These are phyloP conservation scores for Adelges cooleyi DNA, from an alignment of 1,140 invertebrate genomes.

Conservation along the genomic window DNA sequence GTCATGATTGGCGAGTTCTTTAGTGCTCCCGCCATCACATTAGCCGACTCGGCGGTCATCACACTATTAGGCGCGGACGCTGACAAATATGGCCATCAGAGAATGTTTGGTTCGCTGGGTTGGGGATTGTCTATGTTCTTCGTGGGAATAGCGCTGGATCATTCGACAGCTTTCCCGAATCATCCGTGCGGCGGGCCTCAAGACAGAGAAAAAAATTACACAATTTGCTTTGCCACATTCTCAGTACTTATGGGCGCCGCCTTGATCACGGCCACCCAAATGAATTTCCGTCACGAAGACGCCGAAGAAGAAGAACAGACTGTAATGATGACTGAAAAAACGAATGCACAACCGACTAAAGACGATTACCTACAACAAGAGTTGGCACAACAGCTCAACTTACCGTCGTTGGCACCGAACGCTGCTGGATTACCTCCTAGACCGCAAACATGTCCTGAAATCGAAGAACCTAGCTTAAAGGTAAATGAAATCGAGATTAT, in stretches of 20 bases:
- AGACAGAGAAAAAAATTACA: constrained; percentile 90
- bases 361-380: constrained; percentile 70
- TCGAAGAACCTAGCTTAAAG: background rate
- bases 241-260: constrained; percentile 93
- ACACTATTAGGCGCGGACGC: constrained; percentile 83
- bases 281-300: constrained; percentile 65
- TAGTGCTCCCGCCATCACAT: constrained; percentile 87
- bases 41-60: constrained; percentile 91
- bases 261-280: constrained; percentile 82
- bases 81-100: constrained; percentile 86
- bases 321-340: constrained; percentile 34
- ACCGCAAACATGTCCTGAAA: background rate
- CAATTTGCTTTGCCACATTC: constrained; percentile 96
- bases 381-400: constrained; percentile 63
- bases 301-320: constrained; percentile 33
- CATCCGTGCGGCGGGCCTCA: constrained; percentile 81
- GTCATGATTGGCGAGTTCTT: constrained; percentile 96
- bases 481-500: background rate
- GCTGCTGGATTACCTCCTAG: constrained; percentile 3
- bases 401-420: constrained; percentile 53
- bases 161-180: constrained; percentile 78
- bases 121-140: constrained; percentile 99
- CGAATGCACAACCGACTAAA: constrained; percentile 39
- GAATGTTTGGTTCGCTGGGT: constrained; percentile 96
- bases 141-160: constrained; percentile 94